These are phyloP conservation scores for Trematocara macrostoma DNA, from an alignment of 2,113 vertebrate species.

Conservation along the genomic window DNA sequence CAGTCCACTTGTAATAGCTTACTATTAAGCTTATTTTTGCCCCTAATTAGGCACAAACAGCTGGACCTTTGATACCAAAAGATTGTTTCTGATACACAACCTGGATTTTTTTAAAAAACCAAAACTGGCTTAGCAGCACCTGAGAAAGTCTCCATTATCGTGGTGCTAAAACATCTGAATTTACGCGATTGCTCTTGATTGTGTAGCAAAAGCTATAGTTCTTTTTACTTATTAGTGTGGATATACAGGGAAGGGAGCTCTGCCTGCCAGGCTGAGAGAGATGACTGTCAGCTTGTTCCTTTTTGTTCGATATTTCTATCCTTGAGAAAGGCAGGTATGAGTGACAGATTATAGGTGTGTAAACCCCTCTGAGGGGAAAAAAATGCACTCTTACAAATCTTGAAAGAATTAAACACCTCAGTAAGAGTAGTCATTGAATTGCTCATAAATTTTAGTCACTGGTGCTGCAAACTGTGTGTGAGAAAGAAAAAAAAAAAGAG, in stretches of 20 bases:
- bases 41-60: neutral
- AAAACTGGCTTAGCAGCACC: neutral
- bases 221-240: neutral
- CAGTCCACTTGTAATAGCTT: neutral
- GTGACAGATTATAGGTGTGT: neutral
- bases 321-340: neutral
- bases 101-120: neutral
- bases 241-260: neutral
- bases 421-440: conserved; percentile 17
- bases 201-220: neutral
- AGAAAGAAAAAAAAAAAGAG: neutral
- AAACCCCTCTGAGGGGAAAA: neutral
- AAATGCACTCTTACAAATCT: neutral
- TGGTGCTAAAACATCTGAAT: neutral
- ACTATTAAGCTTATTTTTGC: neutral
- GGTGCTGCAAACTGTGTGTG: neutral
- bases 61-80: neutral
- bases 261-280: neutral
- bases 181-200: neutral
- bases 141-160: neutral
- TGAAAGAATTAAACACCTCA: conserved; percentile 13
- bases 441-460: conserved; percentile 19
- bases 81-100: neutral
- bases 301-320: neutral
- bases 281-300: neutral